phyloP scores from a whole-genome alignment of 1,140 invertebrate genomes.

The Neodiprion fabricii region DNA sequence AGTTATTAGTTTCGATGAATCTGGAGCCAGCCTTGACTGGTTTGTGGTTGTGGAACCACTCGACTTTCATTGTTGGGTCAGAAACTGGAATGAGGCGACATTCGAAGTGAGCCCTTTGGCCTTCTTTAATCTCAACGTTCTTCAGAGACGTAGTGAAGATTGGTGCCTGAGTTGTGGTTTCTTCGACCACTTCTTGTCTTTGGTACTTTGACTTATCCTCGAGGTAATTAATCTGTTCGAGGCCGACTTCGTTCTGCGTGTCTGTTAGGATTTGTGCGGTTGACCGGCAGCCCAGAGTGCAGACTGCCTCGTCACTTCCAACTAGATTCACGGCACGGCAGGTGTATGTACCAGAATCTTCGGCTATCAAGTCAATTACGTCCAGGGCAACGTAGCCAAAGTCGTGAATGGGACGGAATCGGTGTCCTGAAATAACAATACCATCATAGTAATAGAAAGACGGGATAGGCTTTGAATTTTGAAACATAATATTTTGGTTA shows the following conservation, averaged over 20 bases:
- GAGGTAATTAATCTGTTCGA: constrained; percentile 87
- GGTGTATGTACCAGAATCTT: constrained; percentile 94
- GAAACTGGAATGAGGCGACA: constrained; percentile 94
- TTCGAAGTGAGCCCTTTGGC: constrained; percentile 95
- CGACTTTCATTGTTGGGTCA: constrained; percentile 94
- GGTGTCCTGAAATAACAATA: constrained; percentile 68
- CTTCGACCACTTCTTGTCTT: constrained; percentile 76
- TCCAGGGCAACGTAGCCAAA: constrained; percentile 95
- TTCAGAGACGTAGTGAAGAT: constrained; percentile 91
- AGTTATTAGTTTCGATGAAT: constrained; percentile 92
- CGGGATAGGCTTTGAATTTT: constrained; percentile 5
- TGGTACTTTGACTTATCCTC: constrained; percentile 83
- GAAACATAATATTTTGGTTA: background rate
- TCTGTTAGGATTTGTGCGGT: constrained; percentile 80
- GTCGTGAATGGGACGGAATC: constrained; percentile 94
- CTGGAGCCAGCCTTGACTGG: constrained; percentile 87
- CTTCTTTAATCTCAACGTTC: constrained; percentile 92
- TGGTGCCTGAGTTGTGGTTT: constrained; percentile 86
- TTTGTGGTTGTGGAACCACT: constrained; percentile 96
- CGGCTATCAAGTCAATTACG: constrained; percentile 89
- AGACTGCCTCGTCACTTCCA: constrained; percentile 85
- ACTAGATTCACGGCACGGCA: constrained; percentile 89
- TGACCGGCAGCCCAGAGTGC: constrained; percentile 73
- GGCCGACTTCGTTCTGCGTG: constrained; percentile 83
- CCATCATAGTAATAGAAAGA: constrained; percentile 15